These are phyloP conservation scores for Branchinecta lindahli DNA, from an alignment of 1,140 invertebrate genomes.

Conservation along the genomic window DNA sequence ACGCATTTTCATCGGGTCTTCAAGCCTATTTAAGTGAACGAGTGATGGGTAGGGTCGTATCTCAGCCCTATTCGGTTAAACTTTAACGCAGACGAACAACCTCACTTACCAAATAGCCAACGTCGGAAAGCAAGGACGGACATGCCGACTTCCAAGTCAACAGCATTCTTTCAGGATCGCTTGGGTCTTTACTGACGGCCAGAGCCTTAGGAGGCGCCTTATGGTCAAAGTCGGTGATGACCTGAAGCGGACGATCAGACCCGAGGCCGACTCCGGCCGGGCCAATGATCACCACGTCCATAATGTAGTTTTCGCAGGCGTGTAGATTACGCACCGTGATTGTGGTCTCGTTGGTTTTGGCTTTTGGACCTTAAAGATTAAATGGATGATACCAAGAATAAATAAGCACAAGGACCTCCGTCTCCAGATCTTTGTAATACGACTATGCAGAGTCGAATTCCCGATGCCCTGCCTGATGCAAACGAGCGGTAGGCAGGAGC, in stretches of 20 bases:
- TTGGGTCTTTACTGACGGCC: constrained; percentile 25
- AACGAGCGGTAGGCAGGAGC: no score
- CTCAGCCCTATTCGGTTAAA: no score
- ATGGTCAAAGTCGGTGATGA: constrained; percentile 45
- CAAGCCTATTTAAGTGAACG: no score
- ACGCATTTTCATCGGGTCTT: no score
- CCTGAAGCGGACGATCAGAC: constrained; percentile 32
- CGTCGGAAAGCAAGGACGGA: constrained; percentile 19
- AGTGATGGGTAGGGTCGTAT: no score
- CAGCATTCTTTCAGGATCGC: constrained; percentile 29
- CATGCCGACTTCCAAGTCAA: constrained; percentile 32
- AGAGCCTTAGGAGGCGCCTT: constrained; percentile 43
- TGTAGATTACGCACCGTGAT: constrained; percentile 43
- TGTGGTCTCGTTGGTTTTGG: constrained; percentile 39
- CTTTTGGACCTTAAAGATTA: background rate
- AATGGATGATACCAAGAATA: no score
- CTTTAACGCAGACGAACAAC: no score
- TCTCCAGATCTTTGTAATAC: no score
- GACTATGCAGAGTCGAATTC: no score
- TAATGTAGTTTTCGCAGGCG: constrained; percentile 53
- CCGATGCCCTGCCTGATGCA: no score
- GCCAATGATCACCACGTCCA: constrained; percentile 49
- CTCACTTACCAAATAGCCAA: constrained; percentile 27
- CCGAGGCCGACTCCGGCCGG: constrained; percentile 47
- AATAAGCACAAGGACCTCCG: no score